A percentile compares a stretch with the other conserved stretches of the same genome.
Conservation (phyloP, 2,888 invertebrate genomes). For the Brachypalpus laphriformis region DNA sequence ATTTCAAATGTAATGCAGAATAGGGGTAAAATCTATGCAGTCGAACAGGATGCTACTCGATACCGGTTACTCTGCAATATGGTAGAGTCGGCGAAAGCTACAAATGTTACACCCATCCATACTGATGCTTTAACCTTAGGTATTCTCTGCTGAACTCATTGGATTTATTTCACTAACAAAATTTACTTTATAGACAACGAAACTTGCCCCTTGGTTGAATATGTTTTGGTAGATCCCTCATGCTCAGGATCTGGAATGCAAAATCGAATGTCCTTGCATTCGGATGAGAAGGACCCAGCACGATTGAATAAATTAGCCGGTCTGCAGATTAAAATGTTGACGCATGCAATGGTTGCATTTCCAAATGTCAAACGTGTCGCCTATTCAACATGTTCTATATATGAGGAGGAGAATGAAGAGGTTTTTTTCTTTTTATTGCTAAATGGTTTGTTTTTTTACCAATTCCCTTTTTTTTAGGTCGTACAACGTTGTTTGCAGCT, state of each 20-base stretch:
- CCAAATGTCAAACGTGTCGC: conserved; percentile 93
- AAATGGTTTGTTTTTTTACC: conserved; percentile 83
- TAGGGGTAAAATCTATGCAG: conserved; percentile 90
- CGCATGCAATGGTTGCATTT: conserved; percentile 92
- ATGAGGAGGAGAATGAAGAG: conserved; percentile 95
- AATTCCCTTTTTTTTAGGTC: conserved; percentile 84
- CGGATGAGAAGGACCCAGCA: conserved; percentile 83
- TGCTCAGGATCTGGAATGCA: conserved; percentile 96
- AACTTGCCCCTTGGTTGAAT: conserved; percentile 87
- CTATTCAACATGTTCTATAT: conserved; percentile 97
- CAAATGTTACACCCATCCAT: conserved; percentile 87
- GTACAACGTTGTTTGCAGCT: conserved; percentile 79
- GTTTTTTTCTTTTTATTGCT: conserved; percentile 83
- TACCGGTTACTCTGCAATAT: conserved; percentile 87
- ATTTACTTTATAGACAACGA: conserved; percentile 75
- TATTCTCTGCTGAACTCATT: conserved; percentile 74
- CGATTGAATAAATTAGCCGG: conserved; percentile 88
- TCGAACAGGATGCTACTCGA: conserved; percentile 89
- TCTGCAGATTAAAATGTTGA: conserved; percentile 92
- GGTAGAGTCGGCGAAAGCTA: conserved; percentile 86
- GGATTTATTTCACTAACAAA: not conserved
- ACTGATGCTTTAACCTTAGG: conserved; percentile 89
- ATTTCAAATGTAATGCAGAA: conserved; percentile 92
- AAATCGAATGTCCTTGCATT: conserved; percentile 83
- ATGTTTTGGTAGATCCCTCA: conserved; percentile 97